Evolutionary conservation across 2,113 vertebrate species (phyloP), one percentile per base, ranked within the genome.

Genomic region (Rhizomys pruinosus): DNA sequence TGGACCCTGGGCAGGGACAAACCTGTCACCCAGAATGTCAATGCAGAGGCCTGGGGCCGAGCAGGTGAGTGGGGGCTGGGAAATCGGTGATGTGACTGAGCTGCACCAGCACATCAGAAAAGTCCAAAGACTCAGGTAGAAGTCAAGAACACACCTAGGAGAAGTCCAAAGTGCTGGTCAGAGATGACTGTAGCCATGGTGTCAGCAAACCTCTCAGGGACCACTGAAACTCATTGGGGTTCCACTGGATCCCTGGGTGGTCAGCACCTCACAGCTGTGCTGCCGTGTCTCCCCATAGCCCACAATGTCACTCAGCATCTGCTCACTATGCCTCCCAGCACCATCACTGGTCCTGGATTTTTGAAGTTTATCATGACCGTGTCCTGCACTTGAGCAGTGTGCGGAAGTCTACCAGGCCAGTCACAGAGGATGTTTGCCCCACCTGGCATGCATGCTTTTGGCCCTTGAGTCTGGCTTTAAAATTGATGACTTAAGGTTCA

Each of bases 1-100:
- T 93, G 90, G 96, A 2, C 72, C 0, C 0, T 0, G 29, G 0
- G 0, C 23, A 0, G 91, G 27, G 4, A 39, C 44, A 89, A 72
- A 11, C 87, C 96, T 2, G 1, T 93, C 81, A 86, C 63, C 64
- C 95, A 96, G 90, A 96, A 57, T 0, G 0, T 97, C 79, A 97
- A 87, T 2, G 94, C 91, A 0, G 86, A 47, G 34, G 29, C 22
- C 66, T 42, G 55, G 95, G 94, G 96, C 73, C 42, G 17, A 52
- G 96, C 94, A 91, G 91, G 95, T 97, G 77, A 81, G 92, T 0
- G 5, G 55, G 2, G 23, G 3, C 71, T 1, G 1, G n/a, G 29
- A 19, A 8, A 5, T 8, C 12, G 0, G 1, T 2, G 25, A 1
- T 52, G 2, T 52, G 2, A 5, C 1, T 15, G 59, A 16, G 57